These are phyloP conservation scores for human (Homo sapiens) DNA, from an alignment of 2,113 vertebrate species.

Conservation along the genomic window DNA sequence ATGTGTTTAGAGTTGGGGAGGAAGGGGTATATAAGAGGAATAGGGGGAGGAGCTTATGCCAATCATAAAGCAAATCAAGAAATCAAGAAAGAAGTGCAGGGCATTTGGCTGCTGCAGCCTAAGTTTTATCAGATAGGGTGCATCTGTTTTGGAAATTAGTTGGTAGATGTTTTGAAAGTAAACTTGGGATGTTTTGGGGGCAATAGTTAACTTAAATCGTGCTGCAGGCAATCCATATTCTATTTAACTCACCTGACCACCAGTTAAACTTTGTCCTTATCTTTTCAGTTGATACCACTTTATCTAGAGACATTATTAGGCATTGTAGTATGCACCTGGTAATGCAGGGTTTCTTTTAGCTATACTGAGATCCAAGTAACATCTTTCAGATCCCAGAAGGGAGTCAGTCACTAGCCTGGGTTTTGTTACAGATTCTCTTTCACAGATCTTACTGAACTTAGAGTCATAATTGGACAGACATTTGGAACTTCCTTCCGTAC, in stretches of 20 bases:
- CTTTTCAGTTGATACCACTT: not conserved
- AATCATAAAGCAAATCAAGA: constrained; percentile 55
- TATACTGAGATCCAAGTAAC: not conserved
- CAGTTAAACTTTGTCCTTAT: not conserved
- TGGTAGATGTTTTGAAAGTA: constrained; percentile 36
- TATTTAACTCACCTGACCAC: not conserved
- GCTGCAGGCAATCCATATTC: not conserved
- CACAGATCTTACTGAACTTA: constrained; percentile 52
- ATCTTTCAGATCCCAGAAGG: constrained; percentile 3
- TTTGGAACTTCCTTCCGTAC: not conserved
- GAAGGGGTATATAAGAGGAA: not conserved
- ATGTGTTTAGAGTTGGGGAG: not conserved
- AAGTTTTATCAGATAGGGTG: not conserved
- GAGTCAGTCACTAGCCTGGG: not conserved
- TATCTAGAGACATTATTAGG: not conserved
- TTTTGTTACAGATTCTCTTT: constrained; percentile 10
- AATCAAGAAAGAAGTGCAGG: constrained; percentile 52
- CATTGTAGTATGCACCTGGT: not conserved
- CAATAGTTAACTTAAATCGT: not conserved
- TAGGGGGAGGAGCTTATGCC: not conserved
- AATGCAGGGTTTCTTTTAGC: not conserved
- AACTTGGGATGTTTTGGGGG: not conserved
- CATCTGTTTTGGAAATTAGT: constrained; percentile 31
- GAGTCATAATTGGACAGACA: constrained; percentile 39
- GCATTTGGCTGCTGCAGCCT: not conserved